Conservation (phyloP, 2,113 vertebrate genomes). For the Anolis sagrei region DNA sequence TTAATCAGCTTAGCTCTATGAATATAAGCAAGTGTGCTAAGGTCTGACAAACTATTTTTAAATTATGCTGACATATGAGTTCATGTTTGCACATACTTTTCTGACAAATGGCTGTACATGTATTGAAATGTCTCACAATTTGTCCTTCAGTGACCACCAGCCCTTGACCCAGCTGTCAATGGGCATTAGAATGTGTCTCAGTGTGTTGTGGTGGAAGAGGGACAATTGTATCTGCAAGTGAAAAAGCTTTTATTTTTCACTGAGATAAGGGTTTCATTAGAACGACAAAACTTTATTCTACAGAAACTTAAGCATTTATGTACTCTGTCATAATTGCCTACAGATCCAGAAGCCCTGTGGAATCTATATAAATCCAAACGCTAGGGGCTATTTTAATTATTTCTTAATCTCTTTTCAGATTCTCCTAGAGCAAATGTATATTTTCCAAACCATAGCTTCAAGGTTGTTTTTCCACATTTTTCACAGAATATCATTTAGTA, state of each 20-base stretch:
- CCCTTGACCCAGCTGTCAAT: background rate
- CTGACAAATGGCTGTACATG: background rate
- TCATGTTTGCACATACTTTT: background rate
- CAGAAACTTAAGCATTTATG: background rate
- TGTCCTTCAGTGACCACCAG: background rate
- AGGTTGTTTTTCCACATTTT: constrained; percentile 1
- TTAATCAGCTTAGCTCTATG: background rate
- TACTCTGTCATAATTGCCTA: background rate
- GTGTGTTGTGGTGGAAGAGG: background rate
- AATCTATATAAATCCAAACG: background rate
- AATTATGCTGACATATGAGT: background rate
- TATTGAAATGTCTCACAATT: background rate
- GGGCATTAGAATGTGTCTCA: background rate
- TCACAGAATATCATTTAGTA: constrained; percentile 1
- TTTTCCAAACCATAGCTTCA: background rate
- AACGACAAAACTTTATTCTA: background rate
- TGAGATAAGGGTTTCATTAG: background rate
- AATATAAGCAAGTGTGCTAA: background rate
- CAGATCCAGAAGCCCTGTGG: background rate
- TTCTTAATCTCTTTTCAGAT: background rate
- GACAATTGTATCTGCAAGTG: background rate
- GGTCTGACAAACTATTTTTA: background rate
- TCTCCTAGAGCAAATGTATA: background rate
- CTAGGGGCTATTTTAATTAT: background rate
- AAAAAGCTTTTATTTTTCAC: background rate